A percentile compares a stretch with the other conserved stretches of the same genome.
phyloP scores from a whole-genome alignment of 1,140 invertebrate species.

The Pentalonia nigronervosa region DNA sequence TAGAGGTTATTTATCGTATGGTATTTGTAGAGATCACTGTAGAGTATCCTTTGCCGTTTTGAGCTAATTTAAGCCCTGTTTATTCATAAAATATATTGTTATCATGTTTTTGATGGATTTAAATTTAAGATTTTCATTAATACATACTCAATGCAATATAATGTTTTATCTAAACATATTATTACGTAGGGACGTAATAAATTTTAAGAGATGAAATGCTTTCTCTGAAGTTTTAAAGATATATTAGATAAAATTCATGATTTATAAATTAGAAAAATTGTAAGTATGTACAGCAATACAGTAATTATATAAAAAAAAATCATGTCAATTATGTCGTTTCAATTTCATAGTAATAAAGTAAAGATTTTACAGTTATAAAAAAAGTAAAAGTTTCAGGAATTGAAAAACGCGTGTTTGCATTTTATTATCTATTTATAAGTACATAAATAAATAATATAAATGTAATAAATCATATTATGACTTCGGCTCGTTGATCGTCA shows the following conservation, averaged over 20 bases:
- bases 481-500: neutral
- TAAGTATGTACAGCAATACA: neutral
- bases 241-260: neutral
- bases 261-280: neutral
- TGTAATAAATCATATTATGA: neutral
- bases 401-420: neutral
- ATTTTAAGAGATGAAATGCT: neutral
- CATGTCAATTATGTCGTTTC: neutral
- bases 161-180: too few relatives aligned
- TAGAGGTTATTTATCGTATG: too few relatives aligned
- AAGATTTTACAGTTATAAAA: neutral
- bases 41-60: too few relatives aligned
- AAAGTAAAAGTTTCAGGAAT: neutral
- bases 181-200: neutral
- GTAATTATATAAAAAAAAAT: neutral
- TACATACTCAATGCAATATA: too few relatives aligned
- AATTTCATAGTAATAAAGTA: neutral
- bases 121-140: too few relatives aligned
- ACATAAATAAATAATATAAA: too few relatives aligned
- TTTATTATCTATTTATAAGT: too few relatives aligned
- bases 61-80: too few relatives aligned
- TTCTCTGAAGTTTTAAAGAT: neutral
- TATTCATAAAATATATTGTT: too few relatives aligned
- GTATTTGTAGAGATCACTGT: too few relatives aligned
- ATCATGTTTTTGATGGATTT: too few relatives aligned